Evolutionary conservation across 2,797 vertebrate genomes (phyloP).

Genomic region (Anas acuta): DNA sequence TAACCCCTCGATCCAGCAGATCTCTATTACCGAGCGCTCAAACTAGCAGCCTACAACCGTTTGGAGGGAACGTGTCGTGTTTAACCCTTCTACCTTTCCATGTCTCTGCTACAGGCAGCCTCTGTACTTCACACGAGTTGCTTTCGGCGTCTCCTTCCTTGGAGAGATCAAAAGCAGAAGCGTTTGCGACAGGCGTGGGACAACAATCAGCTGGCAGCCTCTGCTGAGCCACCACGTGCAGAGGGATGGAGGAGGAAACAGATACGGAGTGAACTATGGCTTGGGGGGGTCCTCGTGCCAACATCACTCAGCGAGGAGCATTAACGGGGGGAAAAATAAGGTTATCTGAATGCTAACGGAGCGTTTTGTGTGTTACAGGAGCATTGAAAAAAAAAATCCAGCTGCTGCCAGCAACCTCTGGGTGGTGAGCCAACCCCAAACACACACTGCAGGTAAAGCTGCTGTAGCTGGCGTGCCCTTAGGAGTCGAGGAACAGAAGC

Average conservation of each 20-base stretch:
- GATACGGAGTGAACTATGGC: slow-evolving; percentile 55
- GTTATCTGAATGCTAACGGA: not conserved
- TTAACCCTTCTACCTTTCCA: slow-evolving; percentile 37
- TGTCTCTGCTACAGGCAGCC: not conserved
- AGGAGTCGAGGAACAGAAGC: not conserved
- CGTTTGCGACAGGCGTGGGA: slow-evolving; percentile 31
- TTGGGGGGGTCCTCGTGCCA: not conserved
- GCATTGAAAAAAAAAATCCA: not conserved
- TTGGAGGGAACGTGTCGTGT: not conserved
- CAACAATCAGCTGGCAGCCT: slow-evolving; percentile 9
- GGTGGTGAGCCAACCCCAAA: not conserved
- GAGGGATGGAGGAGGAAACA: slow-evolving; percentile 66
- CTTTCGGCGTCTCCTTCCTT: not conserved
- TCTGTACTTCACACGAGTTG: not conserved
- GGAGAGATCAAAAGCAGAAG: slow-evolving; percentile 14
- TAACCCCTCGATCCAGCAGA: slow-evolving; percentile 67
- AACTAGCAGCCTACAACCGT: slow-evolving; percentile 39
- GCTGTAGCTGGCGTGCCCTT: not conserved
- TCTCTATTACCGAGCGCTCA: slow-evolving; percentile 50
- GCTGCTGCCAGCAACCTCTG: slow-evolving; percentile 13
- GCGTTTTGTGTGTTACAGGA: not conserved
- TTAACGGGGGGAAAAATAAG: not conserved
- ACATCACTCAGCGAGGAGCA: slow-evolving; percentile 8
- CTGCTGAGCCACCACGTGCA: not conserved
- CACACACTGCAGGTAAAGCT: not conserved